Conservation (phyloP, 2,113 vertebrate genomes). For the Glareola pratincola region DNA sequence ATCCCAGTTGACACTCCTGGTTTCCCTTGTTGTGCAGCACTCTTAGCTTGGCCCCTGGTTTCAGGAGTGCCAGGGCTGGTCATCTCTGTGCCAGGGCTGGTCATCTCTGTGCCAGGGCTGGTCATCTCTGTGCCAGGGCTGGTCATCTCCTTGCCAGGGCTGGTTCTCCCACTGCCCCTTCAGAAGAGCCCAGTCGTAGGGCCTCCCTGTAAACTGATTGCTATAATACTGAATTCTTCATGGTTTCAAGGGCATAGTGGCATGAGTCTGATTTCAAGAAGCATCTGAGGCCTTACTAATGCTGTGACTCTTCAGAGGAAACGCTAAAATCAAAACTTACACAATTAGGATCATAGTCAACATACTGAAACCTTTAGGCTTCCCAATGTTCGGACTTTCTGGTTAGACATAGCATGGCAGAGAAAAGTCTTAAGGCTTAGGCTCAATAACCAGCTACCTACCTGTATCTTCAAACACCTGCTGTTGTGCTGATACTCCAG, state of each 20-base stretch:
- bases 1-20: rapidly evolving
- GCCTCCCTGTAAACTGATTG: too few relatives aligned
- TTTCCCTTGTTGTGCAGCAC: neutral
- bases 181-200: neutral
- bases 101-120: neutral
- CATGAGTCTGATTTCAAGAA: neutral
- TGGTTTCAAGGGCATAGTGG: neutral
- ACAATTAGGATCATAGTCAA: neutral
- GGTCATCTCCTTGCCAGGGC: neutral
- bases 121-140: too few relatives aligned
- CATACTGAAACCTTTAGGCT: neutral
- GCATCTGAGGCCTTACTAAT: neutral
- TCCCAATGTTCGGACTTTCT: neutral
- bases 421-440: neutral
- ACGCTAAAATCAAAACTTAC: neutral
- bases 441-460: neutral
- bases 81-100: neutral
- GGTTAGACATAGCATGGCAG: neutral
- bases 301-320: neutral
- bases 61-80: neutral
- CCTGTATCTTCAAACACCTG: neutral
- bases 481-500: neutral
- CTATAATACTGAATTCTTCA: neutral
- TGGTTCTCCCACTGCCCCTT: neutral
- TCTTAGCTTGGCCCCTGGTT: neutral